phyloP scores from a whole-genome alignment of 2,797 vertebrate species.

The Cirrhinus molitorella region DNA sequence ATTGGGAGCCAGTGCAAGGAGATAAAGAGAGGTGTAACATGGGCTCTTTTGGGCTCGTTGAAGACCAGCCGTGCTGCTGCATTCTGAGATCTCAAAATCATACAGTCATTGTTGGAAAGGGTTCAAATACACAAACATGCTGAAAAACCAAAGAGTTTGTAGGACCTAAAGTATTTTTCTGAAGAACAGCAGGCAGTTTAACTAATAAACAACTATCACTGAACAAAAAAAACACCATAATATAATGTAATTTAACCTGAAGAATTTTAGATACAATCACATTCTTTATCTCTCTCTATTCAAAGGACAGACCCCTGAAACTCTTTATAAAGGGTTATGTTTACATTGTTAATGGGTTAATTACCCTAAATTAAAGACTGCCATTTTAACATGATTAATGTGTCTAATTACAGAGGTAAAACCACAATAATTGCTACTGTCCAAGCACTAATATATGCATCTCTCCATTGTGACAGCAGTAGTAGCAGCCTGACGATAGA shows the following conservation, averaged over 20 bases:
- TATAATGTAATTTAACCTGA: not conserved
- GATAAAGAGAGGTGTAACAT: too few relatives aligned
- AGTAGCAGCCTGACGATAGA: slow-evolving; percentile 69
- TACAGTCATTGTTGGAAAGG: too few relatives aligned
- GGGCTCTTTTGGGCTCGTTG: too few relatives aligned
- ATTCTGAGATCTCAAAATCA: too few relatives aligned
- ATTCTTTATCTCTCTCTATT: not conserved
- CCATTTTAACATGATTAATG: not conserved
- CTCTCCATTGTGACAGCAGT: slow-evolving; percentile 45
- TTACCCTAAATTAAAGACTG: not conserved
- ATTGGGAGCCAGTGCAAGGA: too few relatives aligned
- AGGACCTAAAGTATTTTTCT: too few relatives aligned
- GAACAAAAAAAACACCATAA: too few relatives aligned
- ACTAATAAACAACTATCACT: too few relatives aligned
- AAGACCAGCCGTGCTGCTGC: too few relatives aligned
- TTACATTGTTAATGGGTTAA: not conserved
- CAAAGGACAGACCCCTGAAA: not conserved
- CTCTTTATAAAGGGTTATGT: not conserved
- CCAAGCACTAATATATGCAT: not conserved
- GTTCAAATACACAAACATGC: too few relatives aligned
- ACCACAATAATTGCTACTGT: not conserved
- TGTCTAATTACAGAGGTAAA: not conserved
- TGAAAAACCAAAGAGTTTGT: too few relatives aligned
- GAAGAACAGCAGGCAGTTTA: too few relatives aligned
- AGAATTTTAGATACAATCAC: not conserved